phyloP scores from a whole-genome alignment of 2,797 vertebrate species.

The Xenentodon cancila region DNA sequence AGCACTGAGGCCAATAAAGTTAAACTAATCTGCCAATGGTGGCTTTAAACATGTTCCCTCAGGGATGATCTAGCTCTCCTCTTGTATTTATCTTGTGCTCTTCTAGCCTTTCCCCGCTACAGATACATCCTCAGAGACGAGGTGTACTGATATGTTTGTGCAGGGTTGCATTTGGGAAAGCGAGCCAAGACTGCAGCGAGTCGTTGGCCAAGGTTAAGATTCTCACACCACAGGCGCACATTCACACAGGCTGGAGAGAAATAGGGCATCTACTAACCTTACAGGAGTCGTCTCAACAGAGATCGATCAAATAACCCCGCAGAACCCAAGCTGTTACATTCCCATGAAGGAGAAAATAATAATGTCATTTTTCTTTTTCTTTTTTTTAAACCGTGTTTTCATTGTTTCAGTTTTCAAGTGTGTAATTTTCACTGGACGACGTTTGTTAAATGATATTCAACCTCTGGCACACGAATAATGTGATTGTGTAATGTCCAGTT shows the following conservation, averaged over 20 bases:
- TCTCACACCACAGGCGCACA: constrained; percentile 71
- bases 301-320: constrained; percentile 4
- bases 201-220: constrained; percentile 61
- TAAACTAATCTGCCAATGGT: constrained; percentile 47
- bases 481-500: not conserved
- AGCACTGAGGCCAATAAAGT: constrained; percentile 46
- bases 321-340: constrained; percentile 1
- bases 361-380: not conserved
- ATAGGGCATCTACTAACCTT: constrained; percentile 38
- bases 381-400: not conserved
- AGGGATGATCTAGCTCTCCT: constrained; percentile 46
- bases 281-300: constrained; percentile 33
- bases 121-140: constrained; percentile 53
- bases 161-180: constrained; percentile 52
- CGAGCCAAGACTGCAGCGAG: constrained; percentile 53
- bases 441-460: too few species aligned
- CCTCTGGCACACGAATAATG: too few species aligned
- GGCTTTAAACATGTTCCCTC: constrained; percentile 57
- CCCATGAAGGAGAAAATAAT: constrained; percentile 6
- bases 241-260: constrained; percentile 47
- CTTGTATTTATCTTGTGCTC: constrained; percentile 38
- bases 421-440: too few species aligned
- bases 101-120: constrained; percentile 39
- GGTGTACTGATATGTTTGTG: constrained; percentile 67
- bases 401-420: not conserved